These are phyloP conservation scores for Halcyon senegalensis DNA, from an alignment of 2,113 vertebrate species.

Conservation along the genomic window DNA sequence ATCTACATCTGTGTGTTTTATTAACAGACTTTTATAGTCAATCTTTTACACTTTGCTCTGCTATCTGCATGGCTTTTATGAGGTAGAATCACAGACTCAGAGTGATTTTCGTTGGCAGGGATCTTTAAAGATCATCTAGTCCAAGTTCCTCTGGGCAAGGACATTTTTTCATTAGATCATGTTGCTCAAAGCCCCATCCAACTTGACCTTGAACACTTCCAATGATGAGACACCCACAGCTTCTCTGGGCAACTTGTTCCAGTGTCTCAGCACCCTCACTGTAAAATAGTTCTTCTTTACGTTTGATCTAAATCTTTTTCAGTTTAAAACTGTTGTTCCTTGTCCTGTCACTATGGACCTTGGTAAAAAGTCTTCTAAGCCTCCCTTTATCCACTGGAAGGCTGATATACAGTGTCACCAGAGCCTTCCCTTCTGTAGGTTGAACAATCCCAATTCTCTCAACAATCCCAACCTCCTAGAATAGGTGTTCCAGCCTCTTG, in stretches of 20 bases:
- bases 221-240: background rate
- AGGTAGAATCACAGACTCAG: background rate
- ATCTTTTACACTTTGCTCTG: background rate
- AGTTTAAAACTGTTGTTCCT: background rate
- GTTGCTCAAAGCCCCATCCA: background rate
- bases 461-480: background rate
- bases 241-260: background rate
- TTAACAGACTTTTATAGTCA: background rate
- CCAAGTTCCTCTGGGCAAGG: background rate
- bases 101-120: background rate
- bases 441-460: background rate
- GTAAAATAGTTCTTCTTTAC: background rate
- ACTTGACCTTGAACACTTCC: background rate
- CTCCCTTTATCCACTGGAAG: background rate
- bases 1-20: background rate
- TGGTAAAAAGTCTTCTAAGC: background rate
- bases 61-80: background rate
- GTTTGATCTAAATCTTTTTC: background rate
- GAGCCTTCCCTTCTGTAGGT: background rate
- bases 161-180: background rate
- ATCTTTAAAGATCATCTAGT: background rate
- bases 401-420: fast-evolving
- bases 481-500: background rate
- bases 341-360: background rate
- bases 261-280: background rate